These are phyloP conservation scores for Leptoteleia sp. DNA, from an alignment of 1,140 invertebrate species.

Conservation along the genomic window DNA sequence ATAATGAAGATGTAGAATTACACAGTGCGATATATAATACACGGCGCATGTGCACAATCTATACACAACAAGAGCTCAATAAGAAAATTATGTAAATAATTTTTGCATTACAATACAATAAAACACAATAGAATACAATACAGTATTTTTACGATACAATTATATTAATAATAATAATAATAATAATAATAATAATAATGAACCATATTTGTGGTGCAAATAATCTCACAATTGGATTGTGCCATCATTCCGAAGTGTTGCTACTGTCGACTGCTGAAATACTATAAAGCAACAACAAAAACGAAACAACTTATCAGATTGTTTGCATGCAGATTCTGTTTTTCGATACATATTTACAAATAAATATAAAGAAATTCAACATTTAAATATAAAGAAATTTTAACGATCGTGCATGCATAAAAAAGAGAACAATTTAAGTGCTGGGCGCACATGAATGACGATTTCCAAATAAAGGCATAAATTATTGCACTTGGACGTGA, in stretches of 20 bases:
- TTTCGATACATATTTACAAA: conserved; percentile 23
- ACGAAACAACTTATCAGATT: conserved; percentile 14
- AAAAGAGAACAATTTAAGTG: not conserved
- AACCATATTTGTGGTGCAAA: conserved; percentile 7
- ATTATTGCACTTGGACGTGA: conserved; percentile 40
- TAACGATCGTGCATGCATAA: not conserved
- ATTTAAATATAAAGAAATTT: conserved; percentile 7
- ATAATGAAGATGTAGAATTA: conserved; percentile 66
- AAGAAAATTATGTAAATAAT: conserved; percentile 54
- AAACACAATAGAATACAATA: conserved; percentile 49
- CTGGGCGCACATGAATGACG: not conserved
- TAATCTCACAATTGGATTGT: not conserved
- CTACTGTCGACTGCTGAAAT: conserved; percentile 27
- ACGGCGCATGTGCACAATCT: conserved; percentile 73
- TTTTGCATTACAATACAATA: conserved; percentile 36
- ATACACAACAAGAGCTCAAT: conserved; percentile 72
- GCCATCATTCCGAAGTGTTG: conserved; percentile 7
- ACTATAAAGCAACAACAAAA: conserved; percentile 22
- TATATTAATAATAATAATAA: too few species aligned
- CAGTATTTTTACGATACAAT: too few species aligned
- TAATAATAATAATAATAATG: conserved; percentile 30
- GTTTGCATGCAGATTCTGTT: not conserved
- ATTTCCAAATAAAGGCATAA: conserved; percentile 36
- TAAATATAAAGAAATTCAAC: conserved; percentile 13
- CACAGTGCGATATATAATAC: conserved; percentile 70